These are phyloP conservation scores for Caenorhabditis virilis DNA, from an alignment of 2,888 invertebrate genomes.

Conservation along the genomic window DNA sequence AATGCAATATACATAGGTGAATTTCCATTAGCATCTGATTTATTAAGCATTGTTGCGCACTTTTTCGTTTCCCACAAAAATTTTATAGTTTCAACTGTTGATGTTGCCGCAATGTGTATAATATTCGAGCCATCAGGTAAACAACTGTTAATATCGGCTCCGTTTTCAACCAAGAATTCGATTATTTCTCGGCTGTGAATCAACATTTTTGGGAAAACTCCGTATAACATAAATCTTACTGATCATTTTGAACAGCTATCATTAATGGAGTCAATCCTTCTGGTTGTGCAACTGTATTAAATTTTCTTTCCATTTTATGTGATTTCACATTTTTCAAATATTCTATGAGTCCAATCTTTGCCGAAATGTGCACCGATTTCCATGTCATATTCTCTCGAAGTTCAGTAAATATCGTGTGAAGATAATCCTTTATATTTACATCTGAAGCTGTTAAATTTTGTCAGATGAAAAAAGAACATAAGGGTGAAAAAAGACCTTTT, in stretches of 20 bases:
- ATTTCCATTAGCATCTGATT: slow-evolving; percentile 15
- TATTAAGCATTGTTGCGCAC: slow-evolving; percentile 30
- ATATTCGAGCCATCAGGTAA: slow-evolving; percentile 88
- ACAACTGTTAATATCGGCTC: slow-evolving; percentile 87
- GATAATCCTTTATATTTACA: slow-evolving; percentile 33
- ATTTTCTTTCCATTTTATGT: slow-evolving; percentile 25
- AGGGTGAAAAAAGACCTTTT: slow-evolving; percentile 9
- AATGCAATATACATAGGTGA: slow-evolving; percentile 41
- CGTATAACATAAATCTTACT: slow-evolving; percentile 19
- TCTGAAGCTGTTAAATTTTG: slow-evolving; percentile 6
- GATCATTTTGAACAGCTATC: slow-evolving; percentile 60
- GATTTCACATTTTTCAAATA: slow-evolving; percentile 33
- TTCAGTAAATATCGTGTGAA: slow-evolving; percentile 29
- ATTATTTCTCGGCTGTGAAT: slow-evolving; percentile 48
- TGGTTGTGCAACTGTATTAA: slow-evolving; percentile 50
- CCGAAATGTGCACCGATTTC: slow-evolving; percentile 45
- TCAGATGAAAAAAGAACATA: slow-evolving; percentile 1
- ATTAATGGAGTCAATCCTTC: slow-evolving; percentile 60
- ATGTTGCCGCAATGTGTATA: slow-evolving; percentile 69
- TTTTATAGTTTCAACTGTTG: slow-evolving; percentile 76
- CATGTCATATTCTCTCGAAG: slow-evolving; percentile 46
- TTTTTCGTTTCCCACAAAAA: slow-evolving; percentile 40
- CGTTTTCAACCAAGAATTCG: slow-evolving; percentile 69
- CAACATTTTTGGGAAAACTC: not conserved
- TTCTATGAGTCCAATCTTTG: slow-evolving; percentile 37